Evolutionary conservation across 2,113 vertebrate genomes (phyloP).

Genomic region (Antechinus flavipes): DNA sequence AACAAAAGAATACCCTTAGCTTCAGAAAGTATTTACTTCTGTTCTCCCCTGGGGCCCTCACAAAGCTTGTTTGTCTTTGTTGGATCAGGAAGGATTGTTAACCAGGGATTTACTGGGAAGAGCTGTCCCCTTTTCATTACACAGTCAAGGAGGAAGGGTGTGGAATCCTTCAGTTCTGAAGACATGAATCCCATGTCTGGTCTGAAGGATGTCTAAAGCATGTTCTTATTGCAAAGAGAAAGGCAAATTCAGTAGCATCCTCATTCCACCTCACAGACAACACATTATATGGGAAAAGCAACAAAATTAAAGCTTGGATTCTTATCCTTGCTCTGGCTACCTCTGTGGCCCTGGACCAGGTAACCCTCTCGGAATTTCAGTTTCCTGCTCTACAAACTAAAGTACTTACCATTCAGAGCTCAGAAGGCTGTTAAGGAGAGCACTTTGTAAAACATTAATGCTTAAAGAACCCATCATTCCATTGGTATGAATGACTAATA

Average conservation of each 20-base stretch:
- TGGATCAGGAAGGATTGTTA: not conserved
- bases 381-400: too few relatives aligned
- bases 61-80: not conserved
- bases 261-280: not conserved
- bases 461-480: not conserved
- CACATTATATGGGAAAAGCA: not conserved
- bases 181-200: not conserved
- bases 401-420: not conserved
- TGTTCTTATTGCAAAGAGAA: not conserved
- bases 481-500: not conserved
- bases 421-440: not conserved
- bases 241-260: not conserved
- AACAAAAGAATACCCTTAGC: not conserved
- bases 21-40: not conserved
- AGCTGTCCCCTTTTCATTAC: too few relatives aligned
- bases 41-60: not conserved
- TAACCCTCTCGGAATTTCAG: not conserved
- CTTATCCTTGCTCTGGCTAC: not conserved
- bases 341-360: not conserved
- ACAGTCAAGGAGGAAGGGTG: not conserved
- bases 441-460: not conserved
- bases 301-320: not conserved
- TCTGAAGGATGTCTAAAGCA: not conserved
- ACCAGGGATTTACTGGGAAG: not conserved
- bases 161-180: not conserved